phyloP scores from a whole-genome alignment of 2,888 invertebrate species.

The Sinotaia quadrata region DNA sequence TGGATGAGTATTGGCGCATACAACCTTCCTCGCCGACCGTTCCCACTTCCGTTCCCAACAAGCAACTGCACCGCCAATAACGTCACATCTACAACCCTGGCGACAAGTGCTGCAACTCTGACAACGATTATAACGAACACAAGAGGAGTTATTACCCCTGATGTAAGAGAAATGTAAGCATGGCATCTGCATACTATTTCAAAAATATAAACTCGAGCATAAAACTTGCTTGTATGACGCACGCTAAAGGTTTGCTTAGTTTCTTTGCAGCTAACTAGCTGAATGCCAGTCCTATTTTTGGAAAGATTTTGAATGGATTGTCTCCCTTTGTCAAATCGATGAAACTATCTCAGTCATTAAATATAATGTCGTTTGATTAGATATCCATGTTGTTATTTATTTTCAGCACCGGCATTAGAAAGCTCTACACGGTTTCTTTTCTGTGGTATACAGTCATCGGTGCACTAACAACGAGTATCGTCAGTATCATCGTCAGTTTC shows the following conservation, averaged over 20 bases:
- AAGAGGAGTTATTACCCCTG: not conserved
- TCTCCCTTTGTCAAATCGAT: no score
- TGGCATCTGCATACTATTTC: no score
- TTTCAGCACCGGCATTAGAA: constrained; percentile 41
- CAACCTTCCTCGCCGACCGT: constrained; percentile 72
- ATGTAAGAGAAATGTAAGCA: not conserved
- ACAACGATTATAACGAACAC: not conserved
- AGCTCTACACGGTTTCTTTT: constrained; percentile 53
- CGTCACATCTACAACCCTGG: not conserved
- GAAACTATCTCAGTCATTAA: no score
- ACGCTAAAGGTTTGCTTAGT: no score
- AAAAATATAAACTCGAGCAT: no score
- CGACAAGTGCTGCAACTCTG: not conserved
- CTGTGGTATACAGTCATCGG: constrained; percentile 59
- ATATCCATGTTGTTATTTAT: not conserved
- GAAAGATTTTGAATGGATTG: no score
- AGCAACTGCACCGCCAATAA: constrained; percentile 37
- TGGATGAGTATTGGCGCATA: constrained; percentile 89
- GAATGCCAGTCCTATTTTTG: no score
- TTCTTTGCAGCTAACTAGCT: no score
- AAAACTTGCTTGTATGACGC: no score
- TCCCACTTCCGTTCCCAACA: constrained; percentile 40
- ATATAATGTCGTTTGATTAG: no score
- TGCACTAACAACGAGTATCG: constrained; percentile 42
- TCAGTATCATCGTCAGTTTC: constrained; percentile 44